phyloP scores from a whole-genome alignment of 1,140 invertebrate genomes.

The Zaprionus camerounensis region DNA sequence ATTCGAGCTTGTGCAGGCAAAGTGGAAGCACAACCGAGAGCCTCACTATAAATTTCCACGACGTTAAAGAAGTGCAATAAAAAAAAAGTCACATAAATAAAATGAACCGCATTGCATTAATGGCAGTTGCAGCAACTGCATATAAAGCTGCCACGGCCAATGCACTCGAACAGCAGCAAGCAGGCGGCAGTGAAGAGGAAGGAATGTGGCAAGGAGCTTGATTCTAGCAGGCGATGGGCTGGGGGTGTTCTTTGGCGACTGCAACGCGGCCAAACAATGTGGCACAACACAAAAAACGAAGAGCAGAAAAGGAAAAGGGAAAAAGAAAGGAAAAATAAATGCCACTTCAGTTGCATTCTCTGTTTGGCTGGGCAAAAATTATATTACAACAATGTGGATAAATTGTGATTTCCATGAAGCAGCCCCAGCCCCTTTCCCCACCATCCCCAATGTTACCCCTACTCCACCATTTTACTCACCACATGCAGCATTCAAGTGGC shows the following conservation, averaged over 20 bases:
- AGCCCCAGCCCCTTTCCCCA: not conserved
- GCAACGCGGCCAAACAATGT: conserved; percentile 71
- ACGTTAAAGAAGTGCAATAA: conserved; percentile 71
- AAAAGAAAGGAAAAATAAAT: conserved; percentile 23
- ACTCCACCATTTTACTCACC: not conserved
- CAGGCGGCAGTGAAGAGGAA: not conserved
- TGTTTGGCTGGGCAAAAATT: conserved; percentile 76
- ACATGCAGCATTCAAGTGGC: conserved; percentile 65
- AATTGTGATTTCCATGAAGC: conserved; percentile 73
- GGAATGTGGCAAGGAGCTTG: not conserved
- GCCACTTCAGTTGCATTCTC: conserved; percentile 73
- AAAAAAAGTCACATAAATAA: conserved; percentile 74
- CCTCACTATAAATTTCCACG: conserved; percentile 58
- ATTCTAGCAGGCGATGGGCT: not conserved
- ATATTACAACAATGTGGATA: conserved; percentile 82
- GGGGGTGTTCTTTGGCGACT: conserved; percentile 2
- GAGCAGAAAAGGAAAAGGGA: not conserved
- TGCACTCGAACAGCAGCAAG: conserved; percentile 61
- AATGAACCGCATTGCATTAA: conserved; percentile 78
- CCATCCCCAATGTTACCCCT: not conserved
- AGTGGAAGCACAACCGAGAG: not conserved
- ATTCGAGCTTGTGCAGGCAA: not conserved
- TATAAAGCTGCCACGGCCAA: conserved; percentile 76
- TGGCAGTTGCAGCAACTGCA: conserved; percentile 69
- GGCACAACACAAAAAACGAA: conserved; percentile 15